Evolutionary conservation across 2,888 invertebrate species (phyloP), one percentile per base, ranked within the genome.

Genomic region (Leucophenga montana): DNA sequence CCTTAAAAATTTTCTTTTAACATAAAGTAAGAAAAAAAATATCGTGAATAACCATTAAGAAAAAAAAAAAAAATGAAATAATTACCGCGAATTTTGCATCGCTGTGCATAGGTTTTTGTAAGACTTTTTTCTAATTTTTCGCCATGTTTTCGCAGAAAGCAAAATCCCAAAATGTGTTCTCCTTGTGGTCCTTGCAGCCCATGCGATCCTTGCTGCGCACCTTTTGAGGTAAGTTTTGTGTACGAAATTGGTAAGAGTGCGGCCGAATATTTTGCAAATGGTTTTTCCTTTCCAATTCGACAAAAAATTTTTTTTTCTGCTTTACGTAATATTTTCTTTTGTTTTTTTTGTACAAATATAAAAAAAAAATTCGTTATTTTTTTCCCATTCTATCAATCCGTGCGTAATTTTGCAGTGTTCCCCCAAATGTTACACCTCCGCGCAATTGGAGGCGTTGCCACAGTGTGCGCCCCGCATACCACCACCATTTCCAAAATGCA

Each of bases 131-230:
- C 57, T 53, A 27, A 33, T 62, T 22, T 67, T 20, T 18, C 16
- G 31, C 33, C 33, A 33, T 59, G 59, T 22, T 31, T 57, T 27
- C 76, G 66, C 53, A 83, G 80, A 77, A 73, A 54, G 53, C 70
- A 66, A 66, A 75, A 69, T 62, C 69, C 68, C 66, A 75, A 70
- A 78, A 86, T 86, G 86, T 86, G 86, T 72, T 83, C 83, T 62
- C 83, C 83, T 61, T 83, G 79, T 56, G 75, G 77, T 11, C 80
- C 84, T 6, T 83, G 82, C 74, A 76, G 79, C 69, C 86, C 86
- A 57, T 86, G 86, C 70, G 87, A 85, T 75, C 87, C 87, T 18
- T 87, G 87, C 68, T 83, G 87, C 72, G 86, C 86, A 78, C 86
- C 88, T 57, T 85, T 85, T 70, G 86, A 86, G 85, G 87, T 88